Evolutionary conservation across 2,888 invertebrate species (phyloP), one percentile per base, ranked within the genome.

Genomic region (Deilephila elpenor): DNA sequence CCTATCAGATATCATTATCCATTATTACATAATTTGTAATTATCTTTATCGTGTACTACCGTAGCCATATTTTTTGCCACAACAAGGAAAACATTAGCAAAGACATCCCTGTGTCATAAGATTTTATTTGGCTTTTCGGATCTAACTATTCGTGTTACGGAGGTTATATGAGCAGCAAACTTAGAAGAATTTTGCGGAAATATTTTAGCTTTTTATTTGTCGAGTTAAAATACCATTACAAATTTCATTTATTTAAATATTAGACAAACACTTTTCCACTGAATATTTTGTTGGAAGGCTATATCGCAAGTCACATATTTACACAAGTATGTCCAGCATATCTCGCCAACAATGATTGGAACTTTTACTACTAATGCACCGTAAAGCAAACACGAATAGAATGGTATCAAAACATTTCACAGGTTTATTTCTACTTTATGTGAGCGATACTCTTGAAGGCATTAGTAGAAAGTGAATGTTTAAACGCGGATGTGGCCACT

Each of bases 381-480:
- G 25, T 29, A 67, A 67, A 67, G 44, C 25, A 67, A 67, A 67
- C 51, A 64, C 64, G 37, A 44, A 64, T 51, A 67, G 67, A 67
- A 67, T 67, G 67, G 51, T 67, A 67, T 67, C 67, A 67, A 67
- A 67, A 67, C 67, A 51, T 67, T 44, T 44, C 64, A 56, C 56
- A 29, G 32, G 56, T 53, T 34, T 32, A 32, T 70, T 71, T 59
- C 32, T 59, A 71, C 34, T 72, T 64, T 59, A 64, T 56, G 34
- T 25, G 56, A 37, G 25, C 7, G 64, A 59, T 64, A 59, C 29
- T 62, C 56, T 73, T 73, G 61, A 71, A 70, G 34, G 56, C 56
- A 53, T 77, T 77, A 79, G 80, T 87, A 88, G 89, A 89, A 88
- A 89, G 89, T 85, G 86, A 88, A 76, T 72, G 78, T 77, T 76